phyloP scores from a whole-genome alignment of 2,113 vertebrate genomes.

The Micronycteris hirsuta region DNA sequence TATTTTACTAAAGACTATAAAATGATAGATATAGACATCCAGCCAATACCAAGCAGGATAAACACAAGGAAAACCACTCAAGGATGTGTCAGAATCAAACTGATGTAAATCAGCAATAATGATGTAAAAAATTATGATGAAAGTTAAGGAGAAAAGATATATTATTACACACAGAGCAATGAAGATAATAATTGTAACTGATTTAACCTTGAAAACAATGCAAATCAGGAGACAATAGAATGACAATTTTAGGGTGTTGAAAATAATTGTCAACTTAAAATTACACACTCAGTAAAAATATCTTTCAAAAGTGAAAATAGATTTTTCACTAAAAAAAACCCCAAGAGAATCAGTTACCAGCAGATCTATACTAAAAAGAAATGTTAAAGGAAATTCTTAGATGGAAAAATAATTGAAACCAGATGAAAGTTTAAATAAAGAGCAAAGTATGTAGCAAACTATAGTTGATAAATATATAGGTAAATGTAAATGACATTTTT shows the following conservation, averaged over 20 bases:
- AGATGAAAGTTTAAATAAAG: not conserved
- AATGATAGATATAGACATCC: not conserved
- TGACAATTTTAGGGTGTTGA: not conserved
- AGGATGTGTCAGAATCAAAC: not conserved
- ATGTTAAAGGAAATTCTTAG: slow-evolving; percentile 12
- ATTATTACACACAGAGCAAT: not conserved
- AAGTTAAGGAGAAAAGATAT: not conserved
- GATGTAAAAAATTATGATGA: not conserved
- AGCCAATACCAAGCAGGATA: not conserved
- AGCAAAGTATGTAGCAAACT: not conserved
- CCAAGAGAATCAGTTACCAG: not conserved
- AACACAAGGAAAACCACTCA: not conserved
- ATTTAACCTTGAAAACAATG: not conserved
- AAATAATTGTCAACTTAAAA: not conserved
- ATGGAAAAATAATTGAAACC: not conserved
- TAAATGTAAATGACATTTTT: not conserved
- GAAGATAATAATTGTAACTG: not conserved
- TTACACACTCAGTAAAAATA: not conserved
- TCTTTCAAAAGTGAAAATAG: not conserved
- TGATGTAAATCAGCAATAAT: not conserved
- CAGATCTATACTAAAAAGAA: not conserved
- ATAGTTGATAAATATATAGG: not conserved
- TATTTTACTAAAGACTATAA: not conserved
- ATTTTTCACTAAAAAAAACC: not conserved
- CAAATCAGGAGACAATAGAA: not conserved